Percentiles rank a stretch among this genome's conserved stretches.
Conservation (phyloP, 2,888 invertebrate genomes). For the Peribatodes rhomboidaria region DNA sequence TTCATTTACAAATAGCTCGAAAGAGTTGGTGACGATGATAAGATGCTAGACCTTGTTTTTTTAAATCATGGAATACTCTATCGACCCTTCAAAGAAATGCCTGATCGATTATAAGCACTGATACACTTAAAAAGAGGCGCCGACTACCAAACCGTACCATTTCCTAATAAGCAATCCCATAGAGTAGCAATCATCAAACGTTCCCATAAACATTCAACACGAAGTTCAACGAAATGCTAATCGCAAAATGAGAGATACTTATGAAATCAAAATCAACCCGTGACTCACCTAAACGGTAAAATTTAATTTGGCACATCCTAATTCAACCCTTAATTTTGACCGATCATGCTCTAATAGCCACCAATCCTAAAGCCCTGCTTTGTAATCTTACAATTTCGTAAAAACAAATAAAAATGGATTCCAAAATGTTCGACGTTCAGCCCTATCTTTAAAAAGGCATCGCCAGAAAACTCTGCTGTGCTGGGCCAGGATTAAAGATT, state of each 20-base stretch:
- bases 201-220: constrained; percentile 40
- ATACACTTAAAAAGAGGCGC: background rate
- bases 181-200: constrained; percentile 12
- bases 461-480: constrained; percentile 68
- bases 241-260: constrained; percentile 23
- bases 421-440: constrained; percentile 45
- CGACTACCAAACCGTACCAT: constrained; percentile 11
- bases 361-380: constrained; percentile 62
- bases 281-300: constrained; percentile 55
- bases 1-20: too few relatives aligned
- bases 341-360: constrained; percentile 51
- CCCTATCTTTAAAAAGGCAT: constrained; percentile 75
- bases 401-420: constrained; percentile 69
- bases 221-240: constrained; percentile 38
- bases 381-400: constrained; percentile 73
- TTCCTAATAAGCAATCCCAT: constrained; percentile 25
- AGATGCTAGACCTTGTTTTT: too few relatives aligned
- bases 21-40: too few relatives aligned
- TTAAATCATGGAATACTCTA: too few relatives aligned
- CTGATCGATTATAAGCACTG: too few relatives aligned
- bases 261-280: constrained; percentile 37
- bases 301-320: constrained; percentile 50
- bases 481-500: constrained; percentile 65
- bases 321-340: constrained; percentile 44
- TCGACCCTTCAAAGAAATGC: too few relatives aligned